Evolutionary conservation across 2,888 invertebrate species (phyloP).

Genomic region (Parnassius orleans): DNA sequence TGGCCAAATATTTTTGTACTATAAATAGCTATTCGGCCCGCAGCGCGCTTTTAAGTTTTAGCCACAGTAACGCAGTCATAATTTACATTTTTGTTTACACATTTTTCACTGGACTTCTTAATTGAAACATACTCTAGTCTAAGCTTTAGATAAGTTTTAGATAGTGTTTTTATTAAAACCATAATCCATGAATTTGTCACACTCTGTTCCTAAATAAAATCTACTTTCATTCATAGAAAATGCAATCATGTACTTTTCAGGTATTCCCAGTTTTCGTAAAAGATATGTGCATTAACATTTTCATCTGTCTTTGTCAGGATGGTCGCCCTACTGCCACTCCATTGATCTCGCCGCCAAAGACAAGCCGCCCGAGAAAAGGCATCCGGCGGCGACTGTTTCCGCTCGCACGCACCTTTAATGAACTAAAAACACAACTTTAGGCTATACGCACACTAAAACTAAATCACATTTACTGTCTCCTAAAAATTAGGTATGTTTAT

Average conservation of each 20-base stretch:
- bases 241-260: background rate
- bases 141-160: too few relatives aligned
- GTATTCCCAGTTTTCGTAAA: background rate
- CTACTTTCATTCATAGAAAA: background rate
- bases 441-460: conserved; percentile 19
- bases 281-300: conserved; percentile 5
- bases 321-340: conserved; percentile 48
- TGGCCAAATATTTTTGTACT: too few relatives aligned
- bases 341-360: conserved; percentile 74
- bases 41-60: too few relatives aligned
- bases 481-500: too few relatives aligned
- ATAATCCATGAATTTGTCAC: too few relatives aligned
- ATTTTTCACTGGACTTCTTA: too few relatives aligned
- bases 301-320: conserved; percentile 28
- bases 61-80: too few relatives aligned
- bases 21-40: too few relatives aligned
- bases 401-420: conserved; percentile 74
- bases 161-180: too few relatives aligned
- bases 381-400: conserved; percentile 75
- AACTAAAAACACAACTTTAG: conserved; percentile 58
- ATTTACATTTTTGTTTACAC: too few relatives aligned
- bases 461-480: background rate
- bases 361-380: conserved; percentile 58
- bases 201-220: background rate
- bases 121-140: too few relatives aligned